Evolutionary conservation across 2,888 invertebrate genomes (phyloP).

Genomic region (Nephrotoma flavescens): DNA sequence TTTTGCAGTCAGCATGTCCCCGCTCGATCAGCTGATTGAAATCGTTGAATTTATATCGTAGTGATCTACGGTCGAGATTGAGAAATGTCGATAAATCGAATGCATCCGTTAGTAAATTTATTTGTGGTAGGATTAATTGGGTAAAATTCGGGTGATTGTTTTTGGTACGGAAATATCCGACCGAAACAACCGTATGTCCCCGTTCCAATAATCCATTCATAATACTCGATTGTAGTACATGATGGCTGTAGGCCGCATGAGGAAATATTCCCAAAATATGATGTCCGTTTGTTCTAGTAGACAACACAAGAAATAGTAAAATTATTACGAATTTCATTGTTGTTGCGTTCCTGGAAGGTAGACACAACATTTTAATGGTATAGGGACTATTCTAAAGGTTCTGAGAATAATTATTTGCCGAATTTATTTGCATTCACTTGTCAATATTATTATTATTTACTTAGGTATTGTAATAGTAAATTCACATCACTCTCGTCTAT

Average conservation of each 20-base stretch:
- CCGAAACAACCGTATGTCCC: constrained; percentile 36
- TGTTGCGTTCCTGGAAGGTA: not conserved
- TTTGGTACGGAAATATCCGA: constrained; percentile 32
- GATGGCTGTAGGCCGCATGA: constrained; percentile 33
- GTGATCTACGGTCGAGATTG: not conserved
- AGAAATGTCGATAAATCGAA: constrained; percentile 19
- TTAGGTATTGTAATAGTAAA: too few relatives aligned
- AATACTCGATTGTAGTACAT: constrained; percentile 33
- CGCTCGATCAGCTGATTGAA: constrained; percentile 9
- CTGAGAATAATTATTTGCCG: too few relatives aligned
- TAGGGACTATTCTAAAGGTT: too few relatives aligned
- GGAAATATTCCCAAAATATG: constrained; percentile 33
- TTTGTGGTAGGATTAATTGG: constrained; percentile 21
- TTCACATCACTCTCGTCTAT: too few relatives aligned
- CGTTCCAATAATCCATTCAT: constrained; percentile 32
- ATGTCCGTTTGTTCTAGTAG: constrained; percentile 3
- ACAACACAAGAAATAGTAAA: not conserved
- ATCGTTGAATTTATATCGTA: not conserved
- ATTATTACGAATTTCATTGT: not conserved
- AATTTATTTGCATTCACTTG: not conserved
- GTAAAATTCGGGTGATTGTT: constrained; percentile 25
- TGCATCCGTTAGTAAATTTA: constrained; percentile 20
- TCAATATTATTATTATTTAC: not conserved
- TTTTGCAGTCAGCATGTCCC: constrained; percentile 22
- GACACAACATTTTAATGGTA: not conserved